Evolutionary conservation across 1,140 invertebrate species (phyloP), one percentile per base, ranked within the genome.

Genomic region (Aphelenchoides fujianensis): DNA sequence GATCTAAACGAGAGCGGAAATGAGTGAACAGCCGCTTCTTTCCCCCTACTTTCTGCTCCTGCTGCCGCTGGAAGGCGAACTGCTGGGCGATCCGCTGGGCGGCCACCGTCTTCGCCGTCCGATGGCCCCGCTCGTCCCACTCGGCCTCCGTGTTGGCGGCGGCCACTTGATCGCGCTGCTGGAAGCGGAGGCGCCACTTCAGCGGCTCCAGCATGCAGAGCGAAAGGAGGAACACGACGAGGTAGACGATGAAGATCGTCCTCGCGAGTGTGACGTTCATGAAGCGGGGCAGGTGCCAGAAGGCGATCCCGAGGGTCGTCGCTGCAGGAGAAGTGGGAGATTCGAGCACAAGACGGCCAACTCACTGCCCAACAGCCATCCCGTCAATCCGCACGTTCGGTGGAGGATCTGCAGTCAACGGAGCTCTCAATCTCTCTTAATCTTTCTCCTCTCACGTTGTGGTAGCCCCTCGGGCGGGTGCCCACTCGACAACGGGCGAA

Each of bases 341-440:
- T 5, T 59, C 5, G 55, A 59, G 12, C 7, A 5, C 28, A 7
- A 59, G 28, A 5, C 34, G 5, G 28, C 19, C 12, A 59, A 59
- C 55, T 59, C 34, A 59, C 55, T 59, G 5, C 55, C 55, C 55
- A 59, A 19, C 23, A 59, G 12, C 55, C 55, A 59, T 16, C 5
- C 55, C 28, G 19, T 59, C 34, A 59, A 19, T 23, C 55, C 55
- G 34, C 55, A 59, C 5, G 5, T 19, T 59, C 55, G 5, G 34
- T 59, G 55, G 12, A 59, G 23, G n/a, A n/a, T n/a, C n/a, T n/a
- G n/a, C n/a, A n/a, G n/a, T n/a, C n/a, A n/a, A n/a, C n/a, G n/a
- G n/a, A n/a, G n/a, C n/a, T n/a, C n/a, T n/a, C n/a, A n/a, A n/a
- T n/a, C n/a, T n/a, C n/a, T n/a, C n/a, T n/a, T n/a, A n/a, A n/a